Conservation (phyloP, 2,797 vertebrate species). For the Halcyon leucocephala region DNA sequence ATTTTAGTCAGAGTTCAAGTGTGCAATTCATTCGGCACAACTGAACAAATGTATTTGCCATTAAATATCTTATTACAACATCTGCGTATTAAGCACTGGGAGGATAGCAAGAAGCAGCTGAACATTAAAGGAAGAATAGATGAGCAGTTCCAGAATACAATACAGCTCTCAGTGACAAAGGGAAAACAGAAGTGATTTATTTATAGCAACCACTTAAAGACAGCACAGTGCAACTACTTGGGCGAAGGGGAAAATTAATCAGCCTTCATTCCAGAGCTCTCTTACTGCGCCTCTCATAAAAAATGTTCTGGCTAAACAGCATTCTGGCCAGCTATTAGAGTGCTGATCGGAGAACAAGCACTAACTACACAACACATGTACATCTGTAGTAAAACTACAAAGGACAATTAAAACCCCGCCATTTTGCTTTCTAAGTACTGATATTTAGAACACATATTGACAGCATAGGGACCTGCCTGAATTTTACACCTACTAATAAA, state of each 20-base stretch:
- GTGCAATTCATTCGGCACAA: background rate
- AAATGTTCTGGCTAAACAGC: background rate
- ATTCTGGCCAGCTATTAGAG: background rate
- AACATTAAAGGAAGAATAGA: slow-evolving; percentile 66
- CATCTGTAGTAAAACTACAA: background rate
- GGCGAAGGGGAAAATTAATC: slow-evolving; percentile 54
- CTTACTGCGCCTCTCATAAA: slow-evolving; percentile 13
- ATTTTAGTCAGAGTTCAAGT: slow-evolving; percentile 29
- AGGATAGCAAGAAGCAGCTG: slow-evolving; percentile 55
- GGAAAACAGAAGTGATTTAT: slow-evolving; percentile 75
- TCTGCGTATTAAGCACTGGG: slow-evolving; percentile 68
- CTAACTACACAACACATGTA: background rate
- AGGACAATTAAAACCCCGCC: background rate
- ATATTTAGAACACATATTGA: background rate
- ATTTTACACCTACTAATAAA: background rate
- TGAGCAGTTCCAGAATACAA: slow-evolving; percentile 67
- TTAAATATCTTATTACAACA: slow-evolving; percentile 64
- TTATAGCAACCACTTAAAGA: slow-evolving; percentile 78
- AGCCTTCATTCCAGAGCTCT: slow-evolving; percentile 49
- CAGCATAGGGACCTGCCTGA: background rate
- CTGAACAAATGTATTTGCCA: slow-evolving; percentile 25
- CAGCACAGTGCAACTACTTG: slow-evolving; percentile 68
- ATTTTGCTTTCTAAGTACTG: background rate
- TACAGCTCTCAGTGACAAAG: slow-evolving; percentile 70
- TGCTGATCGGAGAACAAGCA: background rate